Evolutionary conservation across 64 coral and sea anemone species (phyloP), one percentile per base, ranked within the genome.

Genomic region (Trachythela sp.): DNA sequence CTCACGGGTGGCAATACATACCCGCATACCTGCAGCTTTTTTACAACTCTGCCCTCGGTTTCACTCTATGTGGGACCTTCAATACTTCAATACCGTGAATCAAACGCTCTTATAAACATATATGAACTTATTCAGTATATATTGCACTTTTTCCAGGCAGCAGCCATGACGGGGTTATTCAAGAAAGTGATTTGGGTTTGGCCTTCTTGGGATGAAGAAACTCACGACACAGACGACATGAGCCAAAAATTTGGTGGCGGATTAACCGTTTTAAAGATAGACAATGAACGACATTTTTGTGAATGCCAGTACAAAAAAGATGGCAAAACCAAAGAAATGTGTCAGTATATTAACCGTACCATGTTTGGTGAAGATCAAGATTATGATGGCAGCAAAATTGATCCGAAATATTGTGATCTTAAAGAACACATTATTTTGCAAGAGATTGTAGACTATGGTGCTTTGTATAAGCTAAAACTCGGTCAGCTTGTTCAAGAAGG

Each of bases 161-260:
- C 68, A 27, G 68, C 68, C 68, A 72, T 72, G 68, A 24, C 68
- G 24, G 68, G 68, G 17, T 35, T 72, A 35, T 72, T 72, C 33
- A 72, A 72, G 68, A 72, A 72, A 35, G 33, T 72, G 10, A 72
- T 72, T 26, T 72, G 68, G 68, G 68, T 72, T 2, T 72, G 68
- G 68, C 68, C 68, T 22, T 72, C 68, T 1, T 72, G 68, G 68
- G 68, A 72, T 13, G 68, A 72, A 35, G 68, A 72, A 14, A 72
- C 68, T 22, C 68, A 72, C 9, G 68, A 72, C 29, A 26, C 68
- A 24, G 68, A 72, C 68, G 33, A 72, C 68, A 9, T 29, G 1
- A 72, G 9, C 29, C 1, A 72, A 35, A 0, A 31, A 35, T 26
- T 22, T 29, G 68, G 68, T 35, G 68, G 68, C 14, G 68, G 68